Evolutionary conservation across 2,113 vertebrate genomes (phyloP).

Genomic region (Melozone crissalis): DNA sequence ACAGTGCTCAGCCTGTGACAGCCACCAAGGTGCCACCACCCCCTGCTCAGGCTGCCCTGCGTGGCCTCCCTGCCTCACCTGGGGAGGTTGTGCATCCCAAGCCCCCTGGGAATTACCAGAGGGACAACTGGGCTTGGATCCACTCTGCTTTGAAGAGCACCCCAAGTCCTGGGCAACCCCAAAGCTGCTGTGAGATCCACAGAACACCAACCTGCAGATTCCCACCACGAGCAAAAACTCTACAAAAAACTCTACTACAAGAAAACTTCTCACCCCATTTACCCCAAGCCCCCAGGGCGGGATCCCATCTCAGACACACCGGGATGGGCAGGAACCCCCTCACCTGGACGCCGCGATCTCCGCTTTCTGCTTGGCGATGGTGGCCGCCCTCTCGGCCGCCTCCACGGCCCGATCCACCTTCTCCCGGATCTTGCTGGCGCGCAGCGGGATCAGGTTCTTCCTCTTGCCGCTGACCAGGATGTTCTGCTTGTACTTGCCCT

Average conservation of each 20-base stretch:
- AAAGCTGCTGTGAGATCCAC: background rate
- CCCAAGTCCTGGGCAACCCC: background rate
- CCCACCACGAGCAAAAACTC: background rate
- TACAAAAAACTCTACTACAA: accelerated
- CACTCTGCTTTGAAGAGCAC: accelerated
- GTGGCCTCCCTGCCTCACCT: no score
- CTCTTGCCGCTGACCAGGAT: slow-evolving; percentile 92
- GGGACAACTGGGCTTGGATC: background rate
- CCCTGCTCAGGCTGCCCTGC: background rate
- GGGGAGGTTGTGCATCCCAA: background rate
- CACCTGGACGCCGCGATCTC: slow-evolving; percentile 97
- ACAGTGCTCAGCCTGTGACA: background rate
- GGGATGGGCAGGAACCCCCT: accelerated
- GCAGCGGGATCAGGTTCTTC: slow-evolving; percentile 96
- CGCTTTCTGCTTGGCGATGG: slow-evolving; percentile 96
- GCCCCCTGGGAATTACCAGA: background rate
- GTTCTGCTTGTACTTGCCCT: slow-evolving; percentile 99
- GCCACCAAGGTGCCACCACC: background rate
- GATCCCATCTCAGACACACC: background rate
- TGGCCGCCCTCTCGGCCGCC: slow-evolving; percentile 88
- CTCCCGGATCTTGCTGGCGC: slow-evolving; percentile 96
- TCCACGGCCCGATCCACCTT: slow-evolving; percentile 96
- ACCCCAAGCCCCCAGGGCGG: accelerated
- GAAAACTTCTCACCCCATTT: background rate
- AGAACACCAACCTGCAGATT: accelerated